Evolutionary conservation across 1,140 invertebrate genomes (phyloP), one percentile per base, ranked within the genome.

Genomic region (Steinernema feltiae): DNA sequence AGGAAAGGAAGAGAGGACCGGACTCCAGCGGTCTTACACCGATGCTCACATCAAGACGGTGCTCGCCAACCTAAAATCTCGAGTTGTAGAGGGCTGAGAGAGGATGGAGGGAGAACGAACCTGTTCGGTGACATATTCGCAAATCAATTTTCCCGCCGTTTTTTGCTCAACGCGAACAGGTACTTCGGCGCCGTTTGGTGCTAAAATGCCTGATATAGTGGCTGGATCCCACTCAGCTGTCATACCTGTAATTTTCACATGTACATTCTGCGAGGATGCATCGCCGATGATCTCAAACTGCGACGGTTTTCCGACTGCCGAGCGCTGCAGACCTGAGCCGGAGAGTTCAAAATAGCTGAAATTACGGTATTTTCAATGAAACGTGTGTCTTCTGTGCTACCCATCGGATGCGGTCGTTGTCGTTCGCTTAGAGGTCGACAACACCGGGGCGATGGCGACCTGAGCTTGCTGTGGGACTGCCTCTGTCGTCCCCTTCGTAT

Each of bases 21-120:
- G 92, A 92, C 92, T 92, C 91, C 86, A 97, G 95, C 88, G 95
- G 93, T 86, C 93, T 93, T 7, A 80, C 93, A 91, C 88, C 95
- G 92, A 80, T 93, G 93, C 24, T 96, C 92, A 79, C 94, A 91
- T 82, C 93, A 93, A 86, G 91, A 92, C 74, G 80, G 31, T 88
- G 86, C 63, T 96, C 92, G 87, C 97, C 94, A 92, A 77, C 97
- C 93, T 89, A 92, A 91, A 83, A 96, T 95, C 27, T 41, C 70
- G 27, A 32, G 24, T 53, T n/a, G 18, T 29, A n/a, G 2, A 70
- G n/a, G 21, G 24, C 30, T 74, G n/a, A 35, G 12, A 18, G n/a
- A 74, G n/a, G 7, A 3, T 72, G n/a, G n/a, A 72, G 18, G 17
- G 21, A 72, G 63, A 21, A 75, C 24, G 29, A 18, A 79, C 78